Evolutionary conservation across 2,113 vertebrate genomes (phyloP), one percentile per base, ranked within the genome.

Genomic region (Leucopsar rothschildi): DNA sequence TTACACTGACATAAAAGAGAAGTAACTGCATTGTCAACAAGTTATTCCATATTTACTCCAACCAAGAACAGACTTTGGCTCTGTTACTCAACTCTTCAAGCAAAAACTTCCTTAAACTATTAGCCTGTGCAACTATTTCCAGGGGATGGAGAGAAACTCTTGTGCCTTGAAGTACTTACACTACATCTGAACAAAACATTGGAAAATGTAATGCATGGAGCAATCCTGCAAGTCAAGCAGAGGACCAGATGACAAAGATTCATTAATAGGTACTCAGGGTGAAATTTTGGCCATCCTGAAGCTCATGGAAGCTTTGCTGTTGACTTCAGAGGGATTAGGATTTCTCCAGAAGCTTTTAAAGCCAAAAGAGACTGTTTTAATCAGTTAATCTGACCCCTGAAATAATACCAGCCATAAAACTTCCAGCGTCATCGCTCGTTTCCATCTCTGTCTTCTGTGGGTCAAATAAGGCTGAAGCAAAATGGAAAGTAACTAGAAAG

Each of bases 401-500:
- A 93, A 69, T 95, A 91, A 90, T 14, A 87, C 15, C 0, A 0
- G 47, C 39, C 85, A 78, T 88, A 96, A 96, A 96, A 88, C 59
- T 92, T 82, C 59, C 80, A 94, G 49, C 7, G 0, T 37, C 68
- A 27, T 63, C 2, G 0, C 78, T 66, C 13, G 0, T 94, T 94
- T 94, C 79, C 82, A 77, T 63, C 92, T 94, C 66, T 86, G 6
- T 61, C 90, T 86, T 70, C 82, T 86, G 80, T 70, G 75, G 88
- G 87, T 96, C 94, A 95, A 95, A 86, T 94, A 88, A 96, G 93
- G 94, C 80, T 91, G 91, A 80, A 95, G 88, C 44, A 85, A 93
- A 95, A 85, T 33, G 85, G 82, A 96, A 96, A 95, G 91, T 85
- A 95, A 97, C 96, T 96, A 94, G 95, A 95, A 95, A 97, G 95